Conservation (phyloP, 2,888 invertebrate genomes). For the Artemia sinica region DNA sequence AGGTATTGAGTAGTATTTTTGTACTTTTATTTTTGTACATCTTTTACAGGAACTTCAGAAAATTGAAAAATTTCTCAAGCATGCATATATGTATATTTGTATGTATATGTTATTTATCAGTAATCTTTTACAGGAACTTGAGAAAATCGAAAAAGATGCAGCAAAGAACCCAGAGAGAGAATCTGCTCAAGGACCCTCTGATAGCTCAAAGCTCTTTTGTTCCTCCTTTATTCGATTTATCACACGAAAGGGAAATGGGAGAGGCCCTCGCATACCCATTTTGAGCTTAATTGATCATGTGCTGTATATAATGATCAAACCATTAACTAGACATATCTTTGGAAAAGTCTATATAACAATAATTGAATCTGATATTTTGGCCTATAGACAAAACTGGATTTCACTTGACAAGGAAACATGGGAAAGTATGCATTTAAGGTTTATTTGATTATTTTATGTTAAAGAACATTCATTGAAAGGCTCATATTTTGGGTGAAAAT, state of each 20-base stretch:
- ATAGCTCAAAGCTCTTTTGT: not conserved
- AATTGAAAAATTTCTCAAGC: no score
- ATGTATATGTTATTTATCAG: no score
- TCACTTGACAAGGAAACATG: not conserved
- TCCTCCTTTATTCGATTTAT: not conserved
- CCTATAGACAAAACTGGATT: conserved; percentile 1
- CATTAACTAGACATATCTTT: not conserved
- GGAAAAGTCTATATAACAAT: not conserved
- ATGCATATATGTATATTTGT: no score
- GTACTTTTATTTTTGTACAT: no score
- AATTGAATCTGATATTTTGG: not conserved
- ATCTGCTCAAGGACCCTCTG: not conserved
- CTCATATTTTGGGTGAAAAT: no score
- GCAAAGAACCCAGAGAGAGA: not conserved
- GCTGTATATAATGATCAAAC: not conserved
- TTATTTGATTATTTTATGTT: no score
- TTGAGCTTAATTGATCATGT: not conserved
- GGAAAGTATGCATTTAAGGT: not conserved
- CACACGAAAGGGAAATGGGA: not conserved
- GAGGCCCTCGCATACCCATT: not conserved
- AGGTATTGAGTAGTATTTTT: no score
- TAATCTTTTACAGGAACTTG: not conserved
- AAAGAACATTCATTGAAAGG: no score
- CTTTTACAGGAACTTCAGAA: no score
- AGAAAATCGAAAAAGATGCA: not conserved